phyloP scores from a whole-genome alignment of 2,797 vertebrate species.

The Scolopax rusticola region DNA sequence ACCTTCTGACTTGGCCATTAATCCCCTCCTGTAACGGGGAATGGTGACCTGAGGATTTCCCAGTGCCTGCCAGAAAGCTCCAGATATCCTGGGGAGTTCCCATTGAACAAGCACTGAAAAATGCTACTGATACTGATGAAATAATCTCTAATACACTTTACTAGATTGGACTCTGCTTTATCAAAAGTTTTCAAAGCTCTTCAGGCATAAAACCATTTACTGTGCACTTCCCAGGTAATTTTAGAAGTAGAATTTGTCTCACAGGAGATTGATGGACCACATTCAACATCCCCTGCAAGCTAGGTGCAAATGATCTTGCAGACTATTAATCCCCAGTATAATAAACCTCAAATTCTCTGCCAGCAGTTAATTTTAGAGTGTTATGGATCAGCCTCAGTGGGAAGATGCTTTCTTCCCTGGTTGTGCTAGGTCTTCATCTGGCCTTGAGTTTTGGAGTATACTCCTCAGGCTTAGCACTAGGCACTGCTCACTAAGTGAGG shows the following conservation, averaged over 20 bases:
- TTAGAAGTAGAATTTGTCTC: constrained; percentile 30
- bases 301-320: constrained; percentile 31
- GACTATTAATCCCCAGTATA: constrained; percentile 40
- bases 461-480: rapidly evolving
- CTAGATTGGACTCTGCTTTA: constrained; percentile 1
- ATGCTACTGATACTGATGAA: background rate
- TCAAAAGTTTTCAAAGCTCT: constrained; percentile 49
- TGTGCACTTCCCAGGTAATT: constrained; percentile 28
- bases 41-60: background rate
- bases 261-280: background rate
- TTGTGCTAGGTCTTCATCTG: background rate
- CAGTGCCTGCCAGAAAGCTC: background rate
- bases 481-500: background rate
- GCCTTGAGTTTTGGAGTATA: background rate
- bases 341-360: background rate
- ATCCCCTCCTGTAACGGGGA: background rate
- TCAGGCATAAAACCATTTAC: constrained; percentile 41
- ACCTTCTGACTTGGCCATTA: background rate
- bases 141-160: background rate
- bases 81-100: background rate
- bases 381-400: background rate
- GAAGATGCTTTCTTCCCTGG: background rate
- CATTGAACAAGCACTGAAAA: background rate
- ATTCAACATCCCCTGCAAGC: background rate
- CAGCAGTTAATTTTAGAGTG: constrained; percentile 10